Percentiles rank a stretch among this genome's conserved stretches.
phyloP scores from a whole-genome alignment of 2,113 vertebrate species.

The Rhabdornis inornatus region DNA sequence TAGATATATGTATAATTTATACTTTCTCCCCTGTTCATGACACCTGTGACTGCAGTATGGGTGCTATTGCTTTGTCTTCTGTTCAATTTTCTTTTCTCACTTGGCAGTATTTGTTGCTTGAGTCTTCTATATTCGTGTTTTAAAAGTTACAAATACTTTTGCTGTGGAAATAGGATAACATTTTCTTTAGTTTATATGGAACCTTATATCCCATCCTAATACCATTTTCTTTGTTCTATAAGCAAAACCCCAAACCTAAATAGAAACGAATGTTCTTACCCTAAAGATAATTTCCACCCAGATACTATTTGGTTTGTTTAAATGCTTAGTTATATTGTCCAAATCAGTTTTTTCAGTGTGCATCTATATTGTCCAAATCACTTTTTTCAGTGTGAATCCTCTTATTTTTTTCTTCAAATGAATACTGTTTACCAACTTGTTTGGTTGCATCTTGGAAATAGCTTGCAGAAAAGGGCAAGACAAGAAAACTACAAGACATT shows the following conservation, averaged over 20 bases:
- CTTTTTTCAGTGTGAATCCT: background rate
- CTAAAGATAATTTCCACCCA: background rate
- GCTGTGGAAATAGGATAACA: background rate
- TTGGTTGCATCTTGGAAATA: background rate
- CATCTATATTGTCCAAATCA: background rate
- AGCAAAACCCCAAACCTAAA: background rate
- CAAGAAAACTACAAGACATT: background rate
- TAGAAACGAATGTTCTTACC: background rate
- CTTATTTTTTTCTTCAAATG: background rate
- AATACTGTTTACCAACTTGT: background rate
- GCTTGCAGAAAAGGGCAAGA: background rate
- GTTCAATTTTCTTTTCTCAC: background rate
- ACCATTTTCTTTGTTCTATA: background rate
- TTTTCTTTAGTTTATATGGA: background rate
- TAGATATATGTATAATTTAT: background rate
- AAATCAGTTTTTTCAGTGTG: no score
- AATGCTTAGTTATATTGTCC: background rate
- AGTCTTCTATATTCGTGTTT: background rate
- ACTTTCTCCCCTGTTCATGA: background rate
- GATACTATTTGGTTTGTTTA: background rate
- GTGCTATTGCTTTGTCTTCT: background rate
- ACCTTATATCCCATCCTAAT: background rate
- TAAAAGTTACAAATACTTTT: background rate
- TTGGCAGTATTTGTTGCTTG: background rate
- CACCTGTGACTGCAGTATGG: background rate